Percentiles rank a stretch among this genome's conserved stretches.
phyloP scores from a whole-genome alignment of 2,888 invertebrate genomes.

The Tipula unca region DNA sequence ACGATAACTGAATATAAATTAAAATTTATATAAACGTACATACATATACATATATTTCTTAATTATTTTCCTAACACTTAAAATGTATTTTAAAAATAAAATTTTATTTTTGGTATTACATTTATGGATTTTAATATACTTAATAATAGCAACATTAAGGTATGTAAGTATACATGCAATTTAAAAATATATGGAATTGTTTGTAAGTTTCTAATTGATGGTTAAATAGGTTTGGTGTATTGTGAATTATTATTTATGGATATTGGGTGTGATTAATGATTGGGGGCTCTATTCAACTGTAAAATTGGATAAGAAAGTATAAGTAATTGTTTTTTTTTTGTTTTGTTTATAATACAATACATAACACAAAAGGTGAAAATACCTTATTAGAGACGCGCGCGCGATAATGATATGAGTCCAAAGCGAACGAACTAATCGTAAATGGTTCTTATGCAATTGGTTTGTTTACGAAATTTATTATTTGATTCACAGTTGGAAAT shows the following conservation, averaged over 20 bases:
- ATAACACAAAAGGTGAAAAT: not conserved
- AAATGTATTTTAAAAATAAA: not conserved
- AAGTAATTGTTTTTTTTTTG: too few relatives aligned
- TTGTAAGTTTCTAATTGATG: slow-evolving; percentile 14
- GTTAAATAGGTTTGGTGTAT: not conserved
- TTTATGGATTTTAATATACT: not conserved
- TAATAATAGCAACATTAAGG: not conserved
- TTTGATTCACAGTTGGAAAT: not conserved
- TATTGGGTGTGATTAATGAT: not conserved
- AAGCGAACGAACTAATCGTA: not conserved
- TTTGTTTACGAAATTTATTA: not conserved
- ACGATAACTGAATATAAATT: slow-evolving; percentile 14
- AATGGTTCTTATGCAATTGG: not conserved
- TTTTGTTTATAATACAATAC: not conserved
- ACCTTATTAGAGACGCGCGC: not conserved
- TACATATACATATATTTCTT: not conserved
- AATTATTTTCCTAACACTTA: slow-evolving; percentile 2
- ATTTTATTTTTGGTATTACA: not conserved
- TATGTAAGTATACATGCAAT: not conserved
- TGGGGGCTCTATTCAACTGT: not conserved
- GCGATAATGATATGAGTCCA: not conserved
- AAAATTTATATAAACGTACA: not conserved
- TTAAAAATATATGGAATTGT: not conserved
- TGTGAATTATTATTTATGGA: not conserved
- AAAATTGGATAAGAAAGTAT: not conserved